Conservation (phyloP, 2,113 vertebrate species). For the Phodopus roborovskii region DNA sequence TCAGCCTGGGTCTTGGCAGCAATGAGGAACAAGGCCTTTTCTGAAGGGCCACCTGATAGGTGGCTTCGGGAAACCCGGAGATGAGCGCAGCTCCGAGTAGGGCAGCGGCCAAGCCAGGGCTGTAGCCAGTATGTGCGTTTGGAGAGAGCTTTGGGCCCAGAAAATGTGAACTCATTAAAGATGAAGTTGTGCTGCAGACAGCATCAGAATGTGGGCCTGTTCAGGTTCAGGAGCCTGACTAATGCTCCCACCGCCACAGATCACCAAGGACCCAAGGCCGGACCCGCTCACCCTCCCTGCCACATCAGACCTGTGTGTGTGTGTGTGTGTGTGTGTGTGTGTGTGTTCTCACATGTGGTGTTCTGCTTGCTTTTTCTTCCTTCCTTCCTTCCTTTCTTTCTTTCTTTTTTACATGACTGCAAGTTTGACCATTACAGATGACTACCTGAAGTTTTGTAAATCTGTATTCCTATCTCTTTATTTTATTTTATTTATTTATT, state of each 20-base stretch:
- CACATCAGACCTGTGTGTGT: fast-evolving
- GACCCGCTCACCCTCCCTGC: not conserved
- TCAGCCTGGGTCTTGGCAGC: not conserved
- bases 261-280: not conserved
- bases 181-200: fast-evolving
- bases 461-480: too few species aligned
- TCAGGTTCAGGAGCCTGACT: not conserved
- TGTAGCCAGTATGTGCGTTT: fast-evolving
- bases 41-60: not conserved
- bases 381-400: too few species aligned
- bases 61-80: fast-evolving
- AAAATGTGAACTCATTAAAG: not conserved
- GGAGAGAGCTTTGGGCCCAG: not conserved
- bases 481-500: too few species aligned
- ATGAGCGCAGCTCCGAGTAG: fast-evolving
- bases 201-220: fast-evolving
- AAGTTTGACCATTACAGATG: too few species aligned
- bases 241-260: fast-evolving
- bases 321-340: fast-evolving
- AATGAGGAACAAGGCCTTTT: too few species aligned
- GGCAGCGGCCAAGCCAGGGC: not conserved
- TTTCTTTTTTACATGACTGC: too few species aligned
- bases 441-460: too few species aligned
- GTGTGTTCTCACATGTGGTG: fast-evolving
- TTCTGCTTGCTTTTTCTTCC: fast-evolving